phyloP scores from a whole-genome alignment of 2,113 vertebrate species.

The Scophthalmus maximus region DNA sequence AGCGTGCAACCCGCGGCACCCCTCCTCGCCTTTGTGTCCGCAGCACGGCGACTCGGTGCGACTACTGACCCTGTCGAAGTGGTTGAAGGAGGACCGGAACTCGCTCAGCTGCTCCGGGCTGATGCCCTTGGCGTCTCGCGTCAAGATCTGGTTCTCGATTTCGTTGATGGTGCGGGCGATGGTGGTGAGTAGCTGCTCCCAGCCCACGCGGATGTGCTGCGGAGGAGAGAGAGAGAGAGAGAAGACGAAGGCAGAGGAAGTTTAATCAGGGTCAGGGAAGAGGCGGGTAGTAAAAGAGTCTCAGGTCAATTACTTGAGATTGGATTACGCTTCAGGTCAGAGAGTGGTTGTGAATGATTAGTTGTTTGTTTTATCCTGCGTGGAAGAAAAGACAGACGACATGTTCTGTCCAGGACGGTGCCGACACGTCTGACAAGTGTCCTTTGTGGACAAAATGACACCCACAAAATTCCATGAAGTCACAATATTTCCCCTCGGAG shows the following conservation, averaged over 20 bases:
- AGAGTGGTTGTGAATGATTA: background rate
- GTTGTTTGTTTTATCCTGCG: background rate
- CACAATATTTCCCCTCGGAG: too few species aligned
- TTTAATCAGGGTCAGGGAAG: background rate
- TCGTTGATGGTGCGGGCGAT: slow-evolving; percentile 98
- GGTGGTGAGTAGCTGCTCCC: slow-evolving; percentile 98
- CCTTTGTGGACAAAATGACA: too few species aligned
- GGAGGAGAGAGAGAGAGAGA: slow-evolving; percentile 6
- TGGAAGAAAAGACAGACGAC: background rate
- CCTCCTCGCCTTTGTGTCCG: background rate
- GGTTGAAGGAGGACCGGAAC: slow-evolving; percentile 98
- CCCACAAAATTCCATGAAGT: too few species aligned
- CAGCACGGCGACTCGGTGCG: slow-evolving; percentile 9
- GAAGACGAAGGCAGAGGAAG: background rate
- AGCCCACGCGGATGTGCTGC: slow-evolving; percentile 98
- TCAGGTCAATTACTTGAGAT: background rate
- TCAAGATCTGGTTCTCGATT: slow-evolving; percentile 99
- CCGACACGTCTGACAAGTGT: too few species aligned
- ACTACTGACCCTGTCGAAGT: slow-evolving; percentile 96
- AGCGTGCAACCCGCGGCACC: background rate
- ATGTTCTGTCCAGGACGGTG: too few species aligned
- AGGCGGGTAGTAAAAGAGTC: background rate
- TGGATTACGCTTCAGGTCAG: background rate
- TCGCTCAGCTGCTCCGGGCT: slow-evolving; percentile 99
- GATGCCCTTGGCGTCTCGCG: slow-evolving; percentile 99